Percentiles rank a stretch among this genome's conserved stretches.
These are phyloP conservation scores for Dynastes hyllus DNA, from an alignment of 2,888 invertebrate species.

Conservation along the genomic window DNA sequence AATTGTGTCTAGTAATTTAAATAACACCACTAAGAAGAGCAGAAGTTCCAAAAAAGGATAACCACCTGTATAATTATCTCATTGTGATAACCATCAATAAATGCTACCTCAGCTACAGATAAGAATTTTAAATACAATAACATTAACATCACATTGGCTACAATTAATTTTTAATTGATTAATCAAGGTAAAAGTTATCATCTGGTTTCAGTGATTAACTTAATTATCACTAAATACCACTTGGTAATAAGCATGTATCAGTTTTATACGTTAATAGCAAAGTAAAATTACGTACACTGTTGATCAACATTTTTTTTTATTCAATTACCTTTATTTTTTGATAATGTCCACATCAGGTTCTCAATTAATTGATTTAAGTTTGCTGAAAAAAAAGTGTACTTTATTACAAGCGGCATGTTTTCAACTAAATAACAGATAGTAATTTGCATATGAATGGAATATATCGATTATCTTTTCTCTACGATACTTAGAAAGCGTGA, in stretches of 20 bases:
- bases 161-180: conserved; percentile 45
- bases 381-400: neutral
- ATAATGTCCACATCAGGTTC: neutral
- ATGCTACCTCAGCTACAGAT: neutral
- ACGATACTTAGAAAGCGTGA: conserved; percentile 26
- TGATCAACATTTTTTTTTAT: conserved; percentile 18
- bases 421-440: neutral
- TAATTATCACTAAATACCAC: conserved; percentile 6
- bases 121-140: neutral
- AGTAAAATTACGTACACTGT: neutral
- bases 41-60: neutral
- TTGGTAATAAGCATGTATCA: neutral
- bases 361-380: conserved; percentile 3
- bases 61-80: conserved; percentile 7
- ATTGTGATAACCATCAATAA: neutral
- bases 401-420: too few relatives aligned
- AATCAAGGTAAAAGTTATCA: conserved; percentile 1
- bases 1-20: conserved; percentile 20
- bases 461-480: conserved; percentile 4
- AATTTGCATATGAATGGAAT: neutral
- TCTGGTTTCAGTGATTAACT: conserved; percentile 25
- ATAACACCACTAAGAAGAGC: neutral
- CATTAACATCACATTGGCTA: neutral
- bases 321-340: neutral
- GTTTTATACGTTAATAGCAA: neutral